phyloP scores from a whole-genome alignment of 1,140 invertebrate species.

The Euura saliciscinereae region DNA sequence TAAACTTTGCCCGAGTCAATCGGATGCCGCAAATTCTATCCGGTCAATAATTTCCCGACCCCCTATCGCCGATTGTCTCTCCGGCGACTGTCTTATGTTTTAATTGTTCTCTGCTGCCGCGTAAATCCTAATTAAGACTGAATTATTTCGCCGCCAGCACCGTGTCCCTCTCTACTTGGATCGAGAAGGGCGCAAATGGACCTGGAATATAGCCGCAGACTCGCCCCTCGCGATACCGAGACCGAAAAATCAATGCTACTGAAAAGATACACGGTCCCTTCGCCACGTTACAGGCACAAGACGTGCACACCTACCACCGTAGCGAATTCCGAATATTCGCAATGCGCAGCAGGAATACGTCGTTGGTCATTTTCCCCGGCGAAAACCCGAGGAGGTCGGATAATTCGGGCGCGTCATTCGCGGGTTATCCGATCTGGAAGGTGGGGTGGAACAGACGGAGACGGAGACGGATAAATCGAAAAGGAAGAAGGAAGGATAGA shows the following conservation, averaged over 20 bases:
- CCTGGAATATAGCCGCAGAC: background rate
- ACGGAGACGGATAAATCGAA: background rate
- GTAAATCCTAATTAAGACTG: conserved; percentile 52
- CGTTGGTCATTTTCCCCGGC: background rate
- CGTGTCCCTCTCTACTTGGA: background rate
- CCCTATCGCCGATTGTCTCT: conserved; percentile 21
- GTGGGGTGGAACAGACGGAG: background rate
- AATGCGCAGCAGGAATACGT: no score
- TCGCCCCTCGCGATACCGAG: background rate
- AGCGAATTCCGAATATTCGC: no score
- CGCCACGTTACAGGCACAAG: background rate
- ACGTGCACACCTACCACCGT: background rate
- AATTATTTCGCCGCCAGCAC: conserved; percentile 39
- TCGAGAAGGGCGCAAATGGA: background rate
- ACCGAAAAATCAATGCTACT: background rate
- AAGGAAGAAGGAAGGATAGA: background rate
- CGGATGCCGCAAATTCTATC: background rate
- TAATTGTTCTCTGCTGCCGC: conserved; percentile 45
- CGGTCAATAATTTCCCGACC: conserved; percentile 24
- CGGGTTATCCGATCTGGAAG: background rate
- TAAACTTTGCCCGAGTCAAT: background rate
- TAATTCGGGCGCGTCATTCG: background rate
- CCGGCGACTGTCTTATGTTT: conserved; percentile 40
- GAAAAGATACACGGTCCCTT: background rate
- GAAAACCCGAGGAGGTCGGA: background rate